A percentile compares a stretch with the other conserved stretches of the same genome.
Evolutionary conservation across 2,797 vertebrate genomes (phyloP).

Genomic region (Echeneis naucrates): DNA sequence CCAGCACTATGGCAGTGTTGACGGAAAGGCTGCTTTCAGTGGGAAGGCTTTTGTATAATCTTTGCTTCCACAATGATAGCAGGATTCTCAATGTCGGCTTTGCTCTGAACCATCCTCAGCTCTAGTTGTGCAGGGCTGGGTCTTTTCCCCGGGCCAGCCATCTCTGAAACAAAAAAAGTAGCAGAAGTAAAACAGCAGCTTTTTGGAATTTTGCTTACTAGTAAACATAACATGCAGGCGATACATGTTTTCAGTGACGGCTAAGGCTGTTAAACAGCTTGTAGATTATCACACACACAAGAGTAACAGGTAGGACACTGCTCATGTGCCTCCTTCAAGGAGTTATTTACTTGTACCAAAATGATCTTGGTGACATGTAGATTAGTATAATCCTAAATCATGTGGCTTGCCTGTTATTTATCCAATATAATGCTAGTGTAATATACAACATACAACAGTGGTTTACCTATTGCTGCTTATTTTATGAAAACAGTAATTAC

Average conservation of each 20-base stretch:
- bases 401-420: not conserved
- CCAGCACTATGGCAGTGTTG: slow-evolving; percentile 21
- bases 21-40: slow-evolving; percentile 16
- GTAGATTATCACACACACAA: not conserved
- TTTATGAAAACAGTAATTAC: slow-evolving; percentile 9
- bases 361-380: not conserved
- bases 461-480: not conserved
- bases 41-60: slow-evolving; percentile 80
- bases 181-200: not conserved
- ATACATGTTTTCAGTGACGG: not conserved
- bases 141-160: slow-evolving; percentile 89
- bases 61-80: slow-evolving; percentile 88
- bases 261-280: not conserved
- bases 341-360: not conserved
- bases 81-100: slow-evolving; percentile 95
- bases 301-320: not conserved
- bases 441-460: not conserved
- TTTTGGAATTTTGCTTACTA: not conserved
- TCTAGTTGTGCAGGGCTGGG: slow-evolving; percentile 94
- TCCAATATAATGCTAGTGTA: not conserved
- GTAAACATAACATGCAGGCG: not conserved
- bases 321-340: not conserved
- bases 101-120: slow-evolving; percentile 97
- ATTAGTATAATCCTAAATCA: not conserved
- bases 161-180: slow-evolving; percentile 77